Evolutionary conservation across 2,113 vertebrate genomes (phyloP).

Genomic region (Ramphastos sulfuratus): DNA sequence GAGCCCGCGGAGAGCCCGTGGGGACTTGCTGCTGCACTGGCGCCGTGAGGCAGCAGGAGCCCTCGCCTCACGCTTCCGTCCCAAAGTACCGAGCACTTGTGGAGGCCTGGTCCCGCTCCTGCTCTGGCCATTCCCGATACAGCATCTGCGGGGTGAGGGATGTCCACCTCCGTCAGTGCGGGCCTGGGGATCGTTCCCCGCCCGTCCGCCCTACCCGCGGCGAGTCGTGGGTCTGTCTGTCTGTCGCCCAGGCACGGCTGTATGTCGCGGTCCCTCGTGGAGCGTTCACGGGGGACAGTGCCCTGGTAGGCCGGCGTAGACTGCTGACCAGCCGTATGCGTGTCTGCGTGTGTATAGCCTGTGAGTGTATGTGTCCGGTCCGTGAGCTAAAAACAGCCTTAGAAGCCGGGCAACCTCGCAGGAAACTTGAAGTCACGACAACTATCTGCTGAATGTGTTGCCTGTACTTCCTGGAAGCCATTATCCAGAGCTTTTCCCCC

Average conservation of each 20-base stretch:
- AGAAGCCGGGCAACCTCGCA: neutral
- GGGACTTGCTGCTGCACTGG: neutral
- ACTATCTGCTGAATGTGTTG: rapidly evolving
- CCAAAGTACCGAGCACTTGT: neutral
- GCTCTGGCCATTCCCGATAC: neutral
- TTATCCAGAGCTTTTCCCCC: rapidly evolving
- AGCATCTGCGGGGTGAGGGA: too few relatives aligned
- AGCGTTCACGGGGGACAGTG: rapidly evolving
- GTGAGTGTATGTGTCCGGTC: neutral
- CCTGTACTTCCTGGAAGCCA: neutral
- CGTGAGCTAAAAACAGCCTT: neutral
- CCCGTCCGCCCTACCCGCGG: neutral
- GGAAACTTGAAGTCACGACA: neutral
- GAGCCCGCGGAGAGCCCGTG: too few relatives aligned
- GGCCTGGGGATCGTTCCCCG: neutral
- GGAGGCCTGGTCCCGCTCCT: neutral
- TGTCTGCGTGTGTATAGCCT: neutral
- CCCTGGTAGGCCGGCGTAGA: neutral
- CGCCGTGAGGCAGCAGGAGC: neutral
- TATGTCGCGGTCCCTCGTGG: rapidly evolving
- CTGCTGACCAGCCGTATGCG: neutral
- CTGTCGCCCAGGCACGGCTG: neutral
- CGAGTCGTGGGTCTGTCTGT: too few relatives aligned
- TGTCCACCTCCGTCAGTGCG: neutral
- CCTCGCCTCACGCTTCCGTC: neutral